Evolutionary conservation across 1,140 invertebrate genomes (phyloP).

Genomic region (Cyclina sinensis): DNA sequence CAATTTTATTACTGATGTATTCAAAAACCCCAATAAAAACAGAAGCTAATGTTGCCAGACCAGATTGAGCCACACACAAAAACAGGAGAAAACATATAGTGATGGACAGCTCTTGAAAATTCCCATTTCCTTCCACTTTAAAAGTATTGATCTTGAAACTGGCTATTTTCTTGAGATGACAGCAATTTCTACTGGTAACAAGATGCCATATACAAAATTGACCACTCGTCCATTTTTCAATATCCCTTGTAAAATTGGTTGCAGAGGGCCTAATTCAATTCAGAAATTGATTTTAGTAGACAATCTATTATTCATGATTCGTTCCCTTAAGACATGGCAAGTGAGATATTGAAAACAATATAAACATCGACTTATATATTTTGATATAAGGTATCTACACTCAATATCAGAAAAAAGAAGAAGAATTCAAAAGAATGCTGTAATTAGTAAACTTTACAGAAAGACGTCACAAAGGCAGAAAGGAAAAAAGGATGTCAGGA

Average conservation of each 20-base stretch:
- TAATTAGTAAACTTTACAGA: conserved; percentile 10
- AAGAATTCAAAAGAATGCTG: not conserved
- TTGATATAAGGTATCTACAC: conserved; percentile 10
- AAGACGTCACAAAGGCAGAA: not conserved
- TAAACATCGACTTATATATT: conserved; percentile 61
- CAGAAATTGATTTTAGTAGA: conserved; percentile 65
- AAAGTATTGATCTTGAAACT: conserved; percentile 53
- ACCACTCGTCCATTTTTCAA: conserved; percentile 68
- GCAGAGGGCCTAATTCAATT: conserved; percentile 61
- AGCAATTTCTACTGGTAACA: conserved; percentile 1
- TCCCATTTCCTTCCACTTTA: conserved; percentile 28
- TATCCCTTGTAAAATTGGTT: conserved; percentile 65
- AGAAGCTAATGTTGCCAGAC: no score
- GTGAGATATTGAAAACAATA: conserved; percentile 61
- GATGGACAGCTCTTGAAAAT: conserved; percentile 17
- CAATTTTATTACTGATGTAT: no score
- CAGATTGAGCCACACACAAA: no score
- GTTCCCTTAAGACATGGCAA: conserved; percentile 55
- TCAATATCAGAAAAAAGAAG: not conserved
- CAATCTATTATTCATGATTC: conserved; percentile 68
- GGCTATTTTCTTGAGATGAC: conserved; percentile 19
- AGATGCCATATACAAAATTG: conserved; percentile 58
- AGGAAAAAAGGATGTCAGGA: not conserved
- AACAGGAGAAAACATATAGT: not conserved
- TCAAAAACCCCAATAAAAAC: no score